A percentile compares a stretch with the other conserved stretches of the same genome.
Evolutionary conservation across 1,140 invertebrate species (phyloP).

Genomic region (Microplitis demolitor): DNA sequence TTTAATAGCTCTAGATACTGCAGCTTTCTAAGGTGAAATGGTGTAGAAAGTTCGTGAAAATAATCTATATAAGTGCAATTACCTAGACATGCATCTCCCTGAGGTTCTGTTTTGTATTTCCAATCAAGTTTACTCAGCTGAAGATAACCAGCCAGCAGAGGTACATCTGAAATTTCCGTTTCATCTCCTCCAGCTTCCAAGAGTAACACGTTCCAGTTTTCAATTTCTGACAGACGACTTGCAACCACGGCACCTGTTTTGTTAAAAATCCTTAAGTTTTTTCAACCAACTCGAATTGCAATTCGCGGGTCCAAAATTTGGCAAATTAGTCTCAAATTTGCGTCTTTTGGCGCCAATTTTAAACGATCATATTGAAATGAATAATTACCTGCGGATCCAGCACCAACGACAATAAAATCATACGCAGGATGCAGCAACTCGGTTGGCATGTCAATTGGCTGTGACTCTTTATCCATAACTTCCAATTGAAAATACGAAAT

Average conservation of each 20-base stretch:
- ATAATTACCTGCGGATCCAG: conserved; percentile 84
- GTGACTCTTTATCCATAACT: conserved; percentile 75
- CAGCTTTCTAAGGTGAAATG: background rate
- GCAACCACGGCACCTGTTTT: conserved; percentile 88
- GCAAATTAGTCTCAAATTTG: too few relatives aligned
- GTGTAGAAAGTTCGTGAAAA: background rate
- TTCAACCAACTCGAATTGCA: too few relatives aligned
- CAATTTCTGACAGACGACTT: conserved; percentile 82
- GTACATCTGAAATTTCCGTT: conserved; percentile 88
- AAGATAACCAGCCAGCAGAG: conserved; percentile 83
- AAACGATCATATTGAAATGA: background rate
- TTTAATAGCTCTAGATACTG: background rate
- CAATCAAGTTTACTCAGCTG: conserved; percentile 89
- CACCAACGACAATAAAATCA: conserved; percentile 90
- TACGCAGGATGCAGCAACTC: conserved; percentile 72
- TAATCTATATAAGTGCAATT: background rate
- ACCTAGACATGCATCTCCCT: conserved; percentile 76
- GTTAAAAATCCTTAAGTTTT: too few relatives aligned
- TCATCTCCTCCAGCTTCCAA: conserved; percentile 93
- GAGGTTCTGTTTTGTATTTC: conserved; percentile 90
- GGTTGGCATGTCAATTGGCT: conserved; percentile 70
- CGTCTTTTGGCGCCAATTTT: too few relatives aligned
- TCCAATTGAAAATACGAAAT: conserved; percentile 84
- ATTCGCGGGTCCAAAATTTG: too few relatives aligned
- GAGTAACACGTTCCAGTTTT: conserved; percentile 81